phyloP scores from a whole-genome alignment of 2,888 invertebrate species.

The Xanthorhoe designata region DNA sequence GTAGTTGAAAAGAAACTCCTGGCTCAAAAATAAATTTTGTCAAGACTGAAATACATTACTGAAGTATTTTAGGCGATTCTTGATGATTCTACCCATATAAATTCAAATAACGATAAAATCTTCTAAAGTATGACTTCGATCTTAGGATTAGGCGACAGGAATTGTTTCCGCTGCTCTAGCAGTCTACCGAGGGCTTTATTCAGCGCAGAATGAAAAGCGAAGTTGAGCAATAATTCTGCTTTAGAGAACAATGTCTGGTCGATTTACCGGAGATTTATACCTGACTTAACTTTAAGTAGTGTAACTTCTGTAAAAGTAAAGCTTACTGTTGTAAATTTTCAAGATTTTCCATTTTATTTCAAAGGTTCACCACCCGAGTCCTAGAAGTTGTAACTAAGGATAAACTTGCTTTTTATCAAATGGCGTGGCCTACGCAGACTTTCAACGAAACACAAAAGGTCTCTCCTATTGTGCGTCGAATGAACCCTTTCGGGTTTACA shows the following conservation, averaged over 20 bases:
- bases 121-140: no score
- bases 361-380: constrained; percentile 1
- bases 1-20: no score
- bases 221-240: constrained; percentile 25
- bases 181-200: background rate
- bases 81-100: no score
- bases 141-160: background rate
- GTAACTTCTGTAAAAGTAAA: constrained; percentile 4
- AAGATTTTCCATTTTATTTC: constrained; percentile 9
- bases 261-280: constrained; percentile 21
- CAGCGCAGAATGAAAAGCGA: constrained; percentile 21
- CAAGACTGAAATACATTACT: no score
- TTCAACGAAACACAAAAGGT: constrained; percentile 1
- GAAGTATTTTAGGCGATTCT: no score
- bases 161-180: background rate
- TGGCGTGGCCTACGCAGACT: background rate
- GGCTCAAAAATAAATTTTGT: no score
- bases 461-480: background rate
- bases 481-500: background rate
- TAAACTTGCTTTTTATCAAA: constrained; percentile 1
- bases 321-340: constrained; percentile 15
- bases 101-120: no score
- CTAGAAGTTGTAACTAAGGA: background rate
- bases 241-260: constrained; percentile 11
- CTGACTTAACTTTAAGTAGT: constrained; percentile 17